Percentiles rank a stretch among this genome's conserved stretches.
These are phyloP conservation scores for Tetrao urogallus DNA, from an alignment of 2,113 vertebrate genomes.

Conservation along the genomic window DNA sequence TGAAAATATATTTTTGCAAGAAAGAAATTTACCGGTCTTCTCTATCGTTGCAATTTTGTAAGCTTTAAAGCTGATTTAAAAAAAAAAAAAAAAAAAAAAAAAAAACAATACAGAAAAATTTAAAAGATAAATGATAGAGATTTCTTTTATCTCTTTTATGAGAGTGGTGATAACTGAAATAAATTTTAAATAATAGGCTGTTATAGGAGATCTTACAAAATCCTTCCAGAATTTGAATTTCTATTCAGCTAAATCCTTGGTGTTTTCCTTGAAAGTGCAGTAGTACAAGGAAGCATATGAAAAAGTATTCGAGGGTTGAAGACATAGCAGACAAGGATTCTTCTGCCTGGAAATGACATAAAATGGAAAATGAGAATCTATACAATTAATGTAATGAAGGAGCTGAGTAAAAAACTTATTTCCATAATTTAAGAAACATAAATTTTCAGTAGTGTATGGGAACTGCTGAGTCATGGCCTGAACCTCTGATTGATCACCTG, in stretches of 20 bases:
- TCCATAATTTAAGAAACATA: not conserved
- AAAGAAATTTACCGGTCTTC: not conserved
- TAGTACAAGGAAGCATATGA: accelerated
- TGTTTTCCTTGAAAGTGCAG: not conserved
- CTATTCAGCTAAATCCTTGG: not conserved
- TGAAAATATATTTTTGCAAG: not conserved
- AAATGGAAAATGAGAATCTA: not conserved
- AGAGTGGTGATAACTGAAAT: not conserved
- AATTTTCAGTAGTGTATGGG: not conserved
- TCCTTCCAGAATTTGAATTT: not conserved
- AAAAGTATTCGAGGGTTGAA: not conserved
- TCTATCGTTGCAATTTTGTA: not conserved
- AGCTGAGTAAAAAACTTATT: not conserved
- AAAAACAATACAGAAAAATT: accelerated
- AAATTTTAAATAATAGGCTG: not conserved
- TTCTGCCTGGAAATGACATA: not conserved
- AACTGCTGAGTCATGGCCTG: too few species aligned
- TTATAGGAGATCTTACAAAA: not conserved
- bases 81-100: not conserved
- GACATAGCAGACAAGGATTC: not conserved
- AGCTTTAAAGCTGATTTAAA: not conserved
- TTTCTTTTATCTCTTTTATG: not conserved
- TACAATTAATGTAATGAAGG: not conserved
- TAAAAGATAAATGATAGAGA: not conserved
- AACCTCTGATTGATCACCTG: too few species aligned